phyloP scores from a whole-genome alignment of 2,113 vertebrate species.

The Scalopus aquaticus region DNA sequence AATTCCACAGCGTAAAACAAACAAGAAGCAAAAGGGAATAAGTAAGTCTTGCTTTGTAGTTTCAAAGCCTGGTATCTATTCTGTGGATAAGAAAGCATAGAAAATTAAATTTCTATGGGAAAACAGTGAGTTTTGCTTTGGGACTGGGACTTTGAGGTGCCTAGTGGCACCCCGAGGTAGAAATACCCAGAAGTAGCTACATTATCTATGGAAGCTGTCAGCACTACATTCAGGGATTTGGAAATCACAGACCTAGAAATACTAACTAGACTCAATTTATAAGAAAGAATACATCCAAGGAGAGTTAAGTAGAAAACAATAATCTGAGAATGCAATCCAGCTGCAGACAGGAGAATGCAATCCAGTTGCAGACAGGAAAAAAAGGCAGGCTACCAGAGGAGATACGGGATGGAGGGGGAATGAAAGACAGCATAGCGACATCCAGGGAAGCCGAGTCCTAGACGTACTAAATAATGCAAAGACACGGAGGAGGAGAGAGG shows the following conservation, averaged over 20 bases:
- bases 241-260: not conserved
- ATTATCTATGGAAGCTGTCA: not conserved
- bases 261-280: not conserved
- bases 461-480: not conserved
- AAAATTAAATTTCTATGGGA: not conserved
- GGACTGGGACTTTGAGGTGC: not conserved
- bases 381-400: not conserved
- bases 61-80: not conserved
- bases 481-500: not conserved
- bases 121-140: not conserved
- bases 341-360: not conserved
- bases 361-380: not conserved
- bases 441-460: not conserved
- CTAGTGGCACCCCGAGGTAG: not conserved
- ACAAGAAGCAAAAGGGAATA: not conserved
- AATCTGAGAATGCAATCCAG: not conserved
- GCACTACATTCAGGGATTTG: not conserved
- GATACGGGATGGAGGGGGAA: rapidly evolving
- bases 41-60: not conserved
- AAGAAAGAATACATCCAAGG: not conserved
- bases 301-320: not conserved
- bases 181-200: not conserved
- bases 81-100: not conserved
- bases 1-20: not conserved
- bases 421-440: not conserved